Evolutionary conservation across 1,140 invertebrate genomes (phyloP), one percentile per base, ranked within the genome.

Genomic region (Harlomillsia oculata): DNA sequence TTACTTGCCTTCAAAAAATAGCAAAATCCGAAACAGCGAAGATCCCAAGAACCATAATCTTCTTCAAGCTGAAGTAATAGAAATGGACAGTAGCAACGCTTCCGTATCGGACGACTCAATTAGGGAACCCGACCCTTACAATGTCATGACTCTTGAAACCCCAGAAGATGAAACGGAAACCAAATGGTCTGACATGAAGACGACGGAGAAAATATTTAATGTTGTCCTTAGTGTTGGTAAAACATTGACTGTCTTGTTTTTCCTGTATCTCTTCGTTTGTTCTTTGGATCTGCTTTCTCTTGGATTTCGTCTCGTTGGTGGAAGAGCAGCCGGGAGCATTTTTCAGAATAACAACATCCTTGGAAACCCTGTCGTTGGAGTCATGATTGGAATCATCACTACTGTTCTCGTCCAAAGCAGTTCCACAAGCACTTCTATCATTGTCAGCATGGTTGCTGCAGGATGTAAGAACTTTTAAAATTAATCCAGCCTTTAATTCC

Each of bases 391-490:
- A 4, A 73, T 82, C 40, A 64, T 82, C 50, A 72, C 74, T 4
- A 82, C 80, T 0, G 77, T 82, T 1, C 64, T 82, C 2, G 72
- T 82, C 11, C 80, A 82, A 67, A 76, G 73, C 63, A 78, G 77
- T 5, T 79, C 78, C 4, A 82, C 80, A 2, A 75, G 78, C 3
- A 80, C 77, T 0, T 80, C 77, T 1, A 77, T 82, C 20, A 68
- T 81, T 18, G 78, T 82, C 18, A 75, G 76, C 46, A 78, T 82
- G 77, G 77, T 82, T 6, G 74, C 72, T 5, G 71, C 76, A 18
- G 69, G 68, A 40, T 66, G 78, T 80, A 68, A 73, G 71, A 67
- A n/a, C 6, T 21, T 21, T 39, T 53, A n/a, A 29, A 4, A 23
- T 23, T 2, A 32, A n/a, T 45, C 30, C n/a, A 44, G 14, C n/a